Evolutionary conservation across 2,888 invertebrate species (phyloP).

Genomic region (Octonoba sinensis): DNA sequence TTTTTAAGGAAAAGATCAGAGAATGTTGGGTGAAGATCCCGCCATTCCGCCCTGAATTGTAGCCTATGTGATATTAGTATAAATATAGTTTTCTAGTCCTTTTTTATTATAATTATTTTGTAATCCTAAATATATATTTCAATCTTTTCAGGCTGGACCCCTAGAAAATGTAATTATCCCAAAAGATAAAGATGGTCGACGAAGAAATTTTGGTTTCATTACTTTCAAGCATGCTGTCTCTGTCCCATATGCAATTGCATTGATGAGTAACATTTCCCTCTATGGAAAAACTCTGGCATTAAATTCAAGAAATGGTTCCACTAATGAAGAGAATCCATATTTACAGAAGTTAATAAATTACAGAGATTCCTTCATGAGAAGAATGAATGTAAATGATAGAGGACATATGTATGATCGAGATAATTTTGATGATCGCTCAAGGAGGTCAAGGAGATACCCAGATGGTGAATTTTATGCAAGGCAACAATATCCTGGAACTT

Average conservation of each 20-base stretch:
- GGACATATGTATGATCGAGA: no score
- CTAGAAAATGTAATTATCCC: conserved; percentile 83
- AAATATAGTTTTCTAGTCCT: not conserved
- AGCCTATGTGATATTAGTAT: no score
- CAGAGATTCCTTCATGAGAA: not conserved
- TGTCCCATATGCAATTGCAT: conserved; percentile 81
- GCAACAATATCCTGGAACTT: no score
- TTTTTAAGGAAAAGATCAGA: no score
- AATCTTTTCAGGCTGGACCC: conserved; percentile 79
- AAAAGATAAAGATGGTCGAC: conserved; percentile 79
- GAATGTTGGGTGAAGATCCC: no score
- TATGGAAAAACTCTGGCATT: conserved; percentile 73
- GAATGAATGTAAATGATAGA: no score
- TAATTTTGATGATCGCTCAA: no score
- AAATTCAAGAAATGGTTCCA: conserved; percentile 44
- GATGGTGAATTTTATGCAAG: no score
- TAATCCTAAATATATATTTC: not conserved
- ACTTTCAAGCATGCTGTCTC: conserved; percentile 82
- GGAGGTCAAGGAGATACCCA: no score
- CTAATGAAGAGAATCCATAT: conserved; percentile 49
- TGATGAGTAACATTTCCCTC: conserved; percentile 80
- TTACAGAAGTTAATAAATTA: conserved; percentile 38
- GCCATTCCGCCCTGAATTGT: no score
- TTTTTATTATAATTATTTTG: no score
- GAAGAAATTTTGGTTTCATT: conserved; percentile 82